Conservation (phyloP, 2,797 vertebrate genomes). For the Microtus californicus region DNA sequence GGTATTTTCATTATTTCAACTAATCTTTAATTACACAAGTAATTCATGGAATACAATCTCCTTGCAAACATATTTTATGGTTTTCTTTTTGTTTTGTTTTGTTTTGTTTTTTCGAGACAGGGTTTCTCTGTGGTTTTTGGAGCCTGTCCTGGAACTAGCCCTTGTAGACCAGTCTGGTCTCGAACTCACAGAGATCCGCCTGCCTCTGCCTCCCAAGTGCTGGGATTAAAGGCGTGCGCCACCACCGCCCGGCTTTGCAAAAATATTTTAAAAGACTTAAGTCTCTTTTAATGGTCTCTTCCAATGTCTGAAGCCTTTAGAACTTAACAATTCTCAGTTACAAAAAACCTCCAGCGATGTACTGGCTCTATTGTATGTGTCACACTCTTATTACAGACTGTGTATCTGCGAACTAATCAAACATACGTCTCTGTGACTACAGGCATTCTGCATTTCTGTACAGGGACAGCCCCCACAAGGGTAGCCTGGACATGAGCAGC, state of each 20-base stretch:
- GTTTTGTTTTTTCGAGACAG: too few relatives aligned
- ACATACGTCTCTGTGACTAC: not conserved
- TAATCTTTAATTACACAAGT: slow-evolving; percentile 24
- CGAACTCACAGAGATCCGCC: too few relatives aligned
- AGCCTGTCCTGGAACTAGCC: too few relatives aligned
- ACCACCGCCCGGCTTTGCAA: too few relatives aligned
- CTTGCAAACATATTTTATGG: not conserved
- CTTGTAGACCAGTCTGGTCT: too few relatives aligned
- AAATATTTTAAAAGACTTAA: not conserved
- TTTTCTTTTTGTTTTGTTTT: too few relatives aligned
- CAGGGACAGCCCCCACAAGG: not conserved
- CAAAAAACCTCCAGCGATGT: not conserved
- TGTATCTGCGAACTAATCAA: not conserved
- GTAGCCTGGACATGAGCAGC: not conserved
- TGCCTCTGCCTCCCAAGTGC: too few relatives aligned
- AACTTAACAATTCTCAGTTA: not conserved
- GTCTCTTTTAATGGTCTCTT: not conserved
- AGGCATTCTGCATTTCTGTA: not conserved
- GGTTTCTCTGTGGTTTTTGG: too few relatives aligned
- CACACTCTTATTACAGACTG: not conserved
- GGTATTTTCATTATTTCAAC: slow-evolving; percentile 9
- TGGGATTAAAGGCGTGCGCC: too few relatives aligned
- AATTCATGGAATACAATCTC: not conserved
- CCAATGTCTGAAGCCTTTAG: not conserved
- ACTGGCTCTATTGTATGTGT: not conserved